Evolutionary conservation across 2,888 invertebrate genomes (phyloP).

Genomic region (Eubasilissa splendida): DNA sequence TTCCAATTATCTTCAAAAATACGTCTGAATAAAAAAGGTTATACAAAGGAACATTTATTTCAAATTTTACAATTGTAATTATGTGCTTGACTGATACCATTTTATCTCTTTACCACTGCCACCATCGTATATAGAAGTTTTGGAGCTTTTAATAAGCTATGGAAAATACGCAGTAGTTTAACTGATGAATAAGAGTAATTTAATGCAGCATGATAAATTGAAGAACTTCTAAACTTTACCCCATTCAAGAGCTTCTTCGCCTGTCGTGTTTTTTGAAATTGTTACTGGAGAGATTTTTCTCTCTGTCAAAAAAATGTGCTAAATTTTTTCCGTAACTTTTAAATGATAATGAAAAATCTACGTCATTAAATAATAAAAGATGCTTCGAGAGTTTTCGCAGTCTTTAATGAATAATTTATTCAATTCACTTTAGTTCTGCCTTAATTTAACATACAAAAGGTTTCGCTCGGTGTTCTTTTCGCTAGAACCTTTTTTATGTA

Average conservation of each 20-base stretch:
- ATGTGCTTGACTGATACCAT: too few relatives aligned
- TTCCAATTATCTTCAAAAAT: too few relatives aligned
- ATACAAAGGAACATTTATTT: too few relatives aligned
- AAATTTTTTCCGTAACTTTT: not conserved
- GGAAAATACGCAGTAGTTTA: not conserved
- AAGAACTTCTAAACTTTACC: conserved; percentile 19
- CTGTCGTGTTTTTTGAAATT: conserved; percentile 8
- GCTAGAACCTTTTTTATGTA: not conserved
- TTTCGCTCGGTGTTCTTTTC: not conserved
- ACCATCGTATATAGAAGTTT: too few relatives aligned
- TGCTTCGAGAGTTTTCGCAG: not conserved
- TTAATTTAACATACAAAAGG: not conserved
- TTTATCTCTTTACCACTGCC: too few relatives aligned
- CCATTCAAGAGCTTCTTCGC: conserved; percentile 11
- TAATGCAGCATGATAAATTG: conserved; percentile 47
- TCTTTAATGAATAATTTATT: conserved; percentile 8
- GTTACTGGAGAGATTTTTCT: too few relatives aligned
- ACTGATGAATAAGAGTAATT: conserved; percentile 30
- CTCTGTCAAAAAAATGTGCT: not conserved
- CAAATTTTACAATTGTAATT: too few relatives aligned
- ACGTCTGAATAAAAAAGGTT: too few relatives aligned
- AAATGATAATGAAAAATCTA: not conserved
- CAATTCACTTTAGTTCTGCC: not conserved
- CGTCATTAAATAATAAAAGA: conserved; percentile 6
- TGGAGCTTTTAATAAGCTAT: too few relatives aligned